Evolutionary conservation across 2,888 invertebrate genomes (phyloP).

Genomic region (Sialis lutaria): DNA sequence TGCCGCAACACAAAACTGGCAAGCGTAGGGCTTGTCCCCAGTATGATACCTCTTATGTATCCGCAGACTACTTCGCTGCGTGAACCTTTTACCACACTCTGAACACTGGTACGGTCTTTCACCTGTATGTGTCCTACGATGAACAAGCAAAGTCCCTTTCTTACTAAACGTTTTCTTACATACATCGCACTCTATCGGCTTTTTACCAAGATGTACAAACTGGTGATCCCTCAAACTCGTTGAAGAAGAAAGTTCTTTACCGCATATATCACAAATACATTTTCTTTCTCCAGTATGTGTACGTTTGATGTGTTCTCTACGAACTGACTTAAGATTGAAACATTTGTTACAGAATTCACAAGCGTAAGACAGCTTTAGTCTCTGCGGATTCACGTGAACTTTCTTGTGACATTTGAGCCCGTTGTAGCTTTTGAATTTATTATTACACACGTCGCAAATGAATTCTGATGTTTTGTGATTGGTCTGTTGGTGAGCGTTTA

Average conservation of each 20-base stretch:
- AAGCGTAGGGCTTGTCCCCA: slow-evolving; percentile 33
- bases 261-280: slow-evolving; percentile 7
- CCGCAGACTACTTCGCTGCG: slow-evolving; percentile 26
- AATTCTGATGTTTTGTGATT: not conserved
- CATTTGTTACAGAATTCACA: not conserved
- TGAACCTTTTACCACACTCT: slow-evolving; percentile 14
- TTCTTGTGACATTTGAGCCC: not conserved
- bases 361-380: not conserved
- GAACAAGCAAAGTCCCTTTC: slow-evolving; percentile 3
- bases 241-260: slow-evolving; percentile 1
- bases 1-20: slow-evolving; percentile 18
- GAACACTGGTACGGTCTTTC: slow-evolving; percentile 9
- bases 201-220: slow-evolving; percentile 6
- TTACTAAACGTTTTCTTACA: slow-evolving; percentile 7
- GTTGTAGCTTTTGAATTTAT: not conserved
- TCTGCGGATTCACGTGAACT: not conserved
- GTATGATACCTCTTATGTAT: slow-evolving; percentile 25
- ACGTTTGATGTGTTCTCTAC: not conserved
- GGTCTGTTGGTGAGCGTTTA: not conserved
- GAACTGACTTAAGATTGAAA: not conserved
- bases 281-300: slow-evolving; percentile 1
- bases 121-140: slow-evolving; percentile 5
- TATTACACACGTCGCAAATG: slow-evolving; percentile 24
- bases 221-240: slow-evolving; percentile 4
- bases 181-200: slow-evolving; percentile 9